Conservation (phyloP, 2,888 invertebrate genomes). For the Toxonevra muliebris region DNA sequence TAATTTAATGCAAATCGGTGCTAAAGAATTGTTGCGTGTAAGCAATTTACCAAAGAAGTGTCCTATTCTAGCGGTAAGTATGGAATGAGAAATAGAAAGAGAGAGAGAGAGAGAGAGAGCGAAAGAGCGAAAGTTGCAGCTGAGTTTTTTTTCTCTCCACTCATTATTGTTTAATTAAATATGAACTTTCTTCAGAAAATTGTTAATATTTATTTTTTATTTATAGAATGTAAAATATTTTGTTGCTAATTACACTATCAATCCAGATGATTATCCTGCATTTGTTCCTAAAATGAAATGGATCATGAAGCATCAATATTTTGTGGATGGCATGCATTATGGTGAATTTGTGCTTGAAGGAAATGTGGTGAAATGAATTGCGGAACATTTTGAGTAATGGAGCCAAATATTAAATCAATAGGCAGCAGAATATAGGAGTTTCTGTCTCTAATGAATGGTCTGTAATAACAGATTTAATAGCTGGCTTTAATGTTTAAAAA, state of each 20-base stretch:
- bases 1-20: background rate
- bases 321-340: background rate
- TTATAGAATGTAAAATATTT: background rate
- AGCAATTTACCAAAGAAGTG: conserved; percentile 41
- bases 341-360: background rate
- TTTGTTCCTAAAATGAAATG: conserved; percentile 19
- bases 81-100: background rate
- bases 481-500: too few relatives aligned
- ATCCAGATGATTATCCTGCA: conserved; percentile 23
- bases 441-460: too few relatives aligned
- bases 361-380: background rate
- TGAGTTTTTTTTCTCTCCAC: too few relatives aligned
- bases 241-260: conserved; percentile 17
- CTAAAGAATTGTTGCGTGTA: background rate
- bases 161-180: background rate
- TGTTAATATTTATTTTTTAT: background rate
- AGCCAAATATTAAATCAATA: too few relatives aligned
- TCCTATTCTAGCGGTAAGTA: conserved; percentile 40
- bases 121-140: too few relatives aligned
- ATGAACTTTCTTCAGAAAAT: background rate
- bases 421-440: too few relatives aligned
- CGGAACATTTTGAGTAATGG: too few relatives aligned
- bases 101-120: too few relatives aligned
- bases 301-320: conserved; percentile 2
- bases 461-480: too few relatives aligned